Percentiles rank a stretch among this genome's conserved stretches.
Conservation (phyloP, 2,797 vertebrate genomes). For the Lepus townsendii region DNA sequence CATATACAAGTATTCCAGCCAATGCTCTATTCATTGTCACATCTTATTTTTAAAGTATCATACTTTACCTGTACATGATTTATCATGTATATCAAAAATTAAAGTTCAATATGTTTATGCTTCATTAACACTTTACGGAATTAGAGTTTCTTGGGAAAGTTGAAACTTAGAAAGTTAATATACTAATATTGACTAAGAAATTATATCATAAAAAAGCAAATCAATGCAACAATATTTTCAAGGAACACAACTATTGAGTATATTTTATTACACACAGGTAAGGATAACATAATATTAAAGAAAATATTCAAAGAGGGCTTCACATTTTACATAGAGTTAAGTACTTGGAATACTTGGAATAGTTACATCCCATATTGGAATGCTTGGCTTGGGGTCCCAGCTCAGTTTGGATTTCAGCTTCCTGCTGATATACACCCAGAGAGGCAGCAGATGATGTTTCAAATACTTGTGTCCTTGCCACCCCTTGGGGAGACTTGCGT, state of each 20-base stretch:
- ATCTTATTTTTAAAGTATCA: neutral
- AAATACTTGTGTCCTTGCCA: too few species aligned
- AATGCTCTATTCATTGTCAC: neutral
- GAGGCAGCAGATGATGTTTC: too few species aligned
- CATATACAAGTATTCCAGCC: too few species aligned
- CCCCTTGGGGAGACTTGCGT: too few species aligned
- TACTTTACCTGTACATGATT: neutral
- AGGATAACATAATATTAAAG: neutral
- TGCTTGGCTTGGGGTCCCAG: too few species aligned
- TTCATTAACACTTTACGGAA: neutral
- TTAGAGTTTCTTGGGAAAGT: neutral
- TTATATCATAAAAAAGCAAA: neutral
- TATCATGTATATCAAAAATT: neutral
- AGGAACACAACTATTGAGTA: neutral
- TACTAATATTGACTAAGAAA: neutral
- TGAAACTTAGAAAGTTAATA: neutral
- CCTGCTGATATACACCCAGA: too few species aligned
- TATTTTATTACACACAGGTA: neutral
- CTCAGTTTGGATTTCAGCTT: too few species aligned
- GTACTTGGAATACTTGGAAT: too few species aligned
- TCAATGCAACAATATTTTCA: neutral
- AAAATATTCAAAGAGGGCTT: neutral
- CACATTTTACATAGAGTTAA: too few species aligned
- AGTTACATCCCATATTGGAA: too few species aligned
- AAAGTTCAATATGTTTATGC: neutral